phyloP scores from a whole-genome alignment of 1,140 invertebrate species.

The Plectrocnemia conspersa region DNA sequence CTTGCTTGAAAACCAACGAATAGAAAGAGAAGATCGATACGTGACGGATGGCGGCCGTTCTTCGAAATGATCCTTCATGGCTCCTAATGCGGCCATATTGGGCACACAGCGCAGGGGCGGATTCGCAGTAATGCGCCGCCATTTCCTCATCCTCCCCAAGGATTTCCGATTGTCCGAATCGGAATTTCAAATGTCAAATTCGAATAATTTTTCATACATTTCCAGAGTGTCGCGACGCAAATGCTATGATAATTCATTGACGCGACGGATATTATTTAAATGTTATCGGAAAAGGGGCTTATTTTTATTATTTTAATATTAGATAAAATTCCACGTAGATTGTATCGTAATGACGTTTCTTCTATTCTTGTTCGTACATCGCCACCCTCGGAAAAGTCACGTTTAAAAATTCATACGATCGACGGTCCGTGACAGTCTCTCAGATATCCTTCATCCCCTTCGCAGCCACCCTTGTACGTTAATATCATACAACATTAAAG shows the following conservation, averaged over 20 bases:
- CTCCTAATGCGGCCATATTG: conserved; percentile 11
- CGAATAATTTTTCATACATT: conserved; percentile 17
- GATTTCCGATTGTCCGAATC: background rate
- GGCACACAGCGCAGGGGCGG: conserved; percentile 14
- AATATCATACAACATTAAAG: conserved; percentile 14
- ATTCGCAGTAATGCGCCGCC: conserved; percentile 12
- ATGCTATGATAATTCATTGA: conserved; percentile 9
- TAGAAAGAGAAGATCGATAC: background rate
- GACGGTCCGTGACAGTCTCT: conserved; percentile 33
- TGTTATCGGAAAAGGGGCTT: too few species aligned
- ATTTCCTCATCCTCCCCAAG: background rate
- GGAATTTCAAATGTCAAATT: conserved; percentile 16
- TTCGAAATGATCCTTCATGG: conserved; percentile 5
- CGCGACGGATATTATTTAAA: conserved; percentile 6
- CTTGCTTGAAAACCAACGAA: too few species aligned
- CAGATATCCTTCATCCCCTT: conserved; percentile 7
- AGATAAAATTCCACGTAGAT: conserved; percentile 11
- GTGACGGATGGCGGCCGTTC: conserved; percentile 2
- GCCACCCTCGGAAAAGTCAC: conserved; percentile 10
- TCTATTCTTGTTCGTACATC: conserved; percentile 15
- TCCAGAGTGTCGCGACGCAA: conserved; percentile 1
- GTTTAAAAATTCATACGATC: conserved; percentile 36
- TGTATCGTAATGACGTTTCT: conserved; percentile 12
- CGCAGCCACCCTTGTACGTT: conserved; percentile 22
- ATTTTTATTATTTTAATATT: too few species aligned